phyloP scores from a whole-genome alignment of 2,113 vertebrate genomes.

The Leptodactylus fuscus region DNA sequence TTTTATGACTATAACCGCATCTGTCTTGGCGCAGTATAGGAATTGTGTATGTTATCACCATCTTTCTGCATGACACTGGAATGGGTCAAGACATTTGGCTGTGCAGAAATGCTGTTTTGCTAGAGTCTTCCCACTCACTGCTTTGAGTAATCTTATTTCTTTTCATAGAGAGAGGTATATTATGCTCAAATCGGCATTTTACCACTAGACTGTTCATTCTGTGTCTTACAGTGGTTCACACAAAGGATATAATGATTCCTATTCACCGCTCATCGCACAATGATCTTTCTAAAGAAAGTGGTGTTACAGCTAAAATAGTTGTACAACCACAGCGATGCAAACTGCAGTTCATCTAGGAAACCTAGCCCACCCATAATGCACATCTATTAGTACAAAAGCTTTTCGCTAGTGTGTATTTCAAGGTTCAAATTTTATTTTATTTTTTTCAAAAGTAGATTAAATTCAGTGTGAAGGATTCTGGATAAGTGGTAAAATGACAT shows the following conservation, averaged over 20 bases:
- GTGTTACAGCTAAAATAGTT: neutral
- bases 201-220: conserved; percentile 10
- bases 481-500: neutral
- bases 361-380: neutral
- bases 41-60: neutral
- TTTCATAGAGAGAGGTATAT: conserved; percentile 20
- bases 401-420: neutral
- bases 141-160: neutral
- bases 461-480: too few relatives aligned
- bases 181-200: conserved; percentile 22
- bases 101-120: conserved; percentile 16
- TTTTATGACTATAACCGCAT: too few relatives aligned
- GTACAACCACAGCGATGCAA: neutral
- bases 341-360: conserved; percentile 9
- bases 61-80: neutral
- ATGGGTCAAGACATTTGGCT: neutral
- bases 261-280: conserved; percentile 21
- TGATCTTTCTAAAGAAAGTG: conserved; percentile 27
- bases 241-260: conserved; percentile 41
- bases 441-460: neutral
- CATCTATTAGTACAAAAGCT: neutral
- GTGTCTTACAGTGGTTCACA: conserved; percentile 32
- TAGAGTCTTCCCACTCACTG: neutral
- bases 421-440: neutral
- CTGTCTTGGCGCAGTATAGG: too few relatives aligned